Evolutionary conservation across 1,140 invertebrate genomes (phyloP).

Genomic region (Heliconius himera): DNA sequence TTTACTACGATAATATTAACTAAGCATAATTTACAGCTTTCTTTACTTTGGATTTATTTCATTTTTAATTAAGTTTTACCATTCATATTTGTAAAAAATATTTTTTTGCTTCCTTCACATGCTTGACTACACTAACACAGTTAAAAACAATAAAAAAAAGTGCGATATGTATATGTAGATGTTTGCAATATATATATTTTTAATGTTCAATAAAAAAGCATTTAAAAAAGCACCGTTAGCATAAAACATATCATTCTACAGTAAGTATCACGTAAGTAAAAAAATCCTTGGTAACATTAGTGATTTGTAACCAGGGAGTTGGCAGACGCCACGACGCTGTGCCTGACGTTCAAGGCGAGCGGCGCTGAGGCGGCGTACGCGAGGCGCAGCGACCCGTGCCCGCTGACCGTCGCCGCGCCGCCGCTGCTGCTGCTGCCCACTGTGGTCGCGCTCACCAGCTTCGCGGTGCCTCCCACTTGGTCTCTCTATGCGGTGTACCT

Average conservation of each 20-base stretch:
- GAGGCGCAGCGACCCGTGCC: constrained; percentile 73
- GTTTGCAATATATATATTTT: neutral
- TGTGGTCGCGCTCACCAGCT: constrained; percentile 55
- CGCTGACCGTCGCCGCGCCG: constrained; percentile 84
- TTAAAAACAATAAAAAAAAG: neutral
- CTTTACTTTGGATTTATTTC: neutral
- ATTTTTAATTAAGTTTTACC: neutral
- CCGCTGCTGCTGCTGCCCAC: constrained; percentile 66
- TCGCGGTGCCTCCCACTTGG: constrained; percentile 61
- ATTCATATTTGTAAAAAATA: neutral
- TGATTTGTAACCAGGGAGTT: constrained; percentile 81
- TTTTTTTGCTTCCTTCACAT: constrained; percentile 28
- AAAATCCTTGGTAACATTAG: neutral
- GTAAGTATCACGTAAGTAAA: neutral
- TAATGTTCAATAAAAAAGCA: neutral
- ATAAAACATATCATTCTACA: neutral
- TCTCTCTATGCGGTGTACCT: constrained; percentile 62
- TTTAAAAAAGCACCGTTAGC: neutral
- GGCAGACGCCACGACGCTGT: constrained; percentile 85
- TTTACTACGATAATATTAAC: constrained; percentile 7
- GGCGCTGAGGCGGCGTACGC: constrained; percentile 86
- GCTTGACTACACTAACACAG: constrained; percentile 7
- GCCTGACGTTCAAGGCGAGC: constrained; percentile 85
- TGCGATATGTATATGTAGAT: neutral
- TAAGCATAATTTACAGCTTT: neutral